Percentiles rank a stretch among this genome's conserved stretches.
Conservation (phyloP, 2,888 invertebrate species). For the Anticlea derivata region DNA sequence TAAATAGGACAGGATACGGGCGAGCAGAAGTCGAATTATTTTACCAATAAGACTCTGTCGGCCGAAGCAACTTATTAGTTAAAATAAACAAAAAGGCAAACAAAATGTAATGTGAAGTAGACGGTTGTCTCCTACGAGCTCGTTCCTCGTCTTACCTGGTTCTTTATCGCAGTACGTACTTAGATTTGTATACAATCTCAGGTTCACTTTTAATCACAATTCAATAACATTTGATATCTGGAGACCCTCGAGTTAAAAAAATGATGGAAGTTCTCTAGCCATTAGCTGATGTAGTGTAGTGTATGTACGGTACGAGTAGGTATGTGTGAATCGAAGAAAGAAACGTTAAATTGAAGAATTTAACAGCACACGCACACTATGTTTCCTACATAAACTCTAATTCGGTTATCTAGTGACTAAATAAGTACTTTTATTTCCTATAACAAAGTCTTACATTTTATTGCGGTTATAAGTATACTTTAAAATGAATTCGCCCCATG, state of each 20-base stretch:
- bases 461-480: not conserved
- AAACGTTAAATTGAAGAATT: not conserved
- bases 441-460: not conserved
- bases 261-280: not conserved
- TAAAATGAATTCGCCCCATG: too few species aligned
- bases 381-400: not conserved
- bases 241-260: not conserved
- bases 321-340: not conserved
- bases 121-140: slow-evolving; percentile 26
- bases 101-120: slow-evolving; percentile 63
- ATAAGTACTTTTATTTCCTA: not conserved
- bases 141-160: slow-evolving; percentile 13
- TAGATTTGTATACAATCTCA: not conserved
- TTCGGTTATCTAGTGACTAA: not conserved
- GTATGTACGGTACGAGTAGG: not conserved
- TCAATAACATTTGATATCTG: not conserved
- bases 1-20: slow-evolving; percentile 36
- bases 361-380: slow-evolving; percentile 9
- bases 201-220: not conserved
- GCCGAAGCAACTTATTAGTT: slow-evolving; percentile 59
- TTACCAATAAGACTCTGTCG: slow-evolving; percentile 29
- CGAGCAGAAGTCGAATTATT: slow-evolving; percentile 20
- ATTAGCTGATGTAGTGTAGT: not conserved
- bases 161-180: not conserved
- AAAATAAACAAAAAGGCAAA: slow-evolving; percentile 65